Base-by-base conservation (phyloP, 2,888 invertebrate species). In the Scrobipalpa atriplicella region DNA sequence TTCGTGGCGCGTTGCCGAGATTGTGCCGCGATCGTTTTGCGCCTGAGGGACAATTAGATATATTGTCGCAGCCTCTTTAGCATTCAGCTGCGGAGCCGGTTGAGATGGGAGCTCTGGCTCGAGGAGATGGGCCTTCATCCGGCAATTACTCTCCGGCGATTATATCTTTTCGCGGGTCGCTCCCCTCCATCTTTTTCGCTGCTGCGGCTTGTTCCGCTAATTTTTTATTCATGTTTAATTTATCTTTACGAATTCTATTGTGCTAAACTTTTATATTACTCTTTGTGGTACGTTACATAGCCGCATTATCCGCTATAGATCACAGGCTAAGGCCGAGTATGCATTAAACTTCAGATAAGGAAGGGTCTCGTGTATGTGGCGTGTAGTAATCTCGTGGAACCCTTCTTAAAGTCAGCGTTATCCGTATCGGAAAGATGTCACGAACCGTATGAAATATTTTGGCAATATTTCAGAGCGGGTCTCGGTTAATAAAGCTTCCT, bases 21-120 rank as follows among this genome's bases (percentile, higher is more conserved):
- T 75, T 75, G 75, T 78, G 64, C 66, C 75, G 68, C 69, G 66
- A 69, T 70, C 69, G 73, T 66, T 69, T 69, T 71, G 70, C 70
- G 73, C 72, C 72, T 66, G 72, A 77, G 77, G 74, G 76, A 77
- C 78, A 77, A 77, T 81, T 80, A 82, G 76, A 77, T 80, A 78
- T 79, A 79, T 79, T 85, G 81, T 82, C 83, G 83, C 84, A 84
- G 81, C 75, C 78, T 84, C 79, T 80, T 83, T 83, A 82, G 75
- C 81, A 82, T 83, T 83, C 82, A 79, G 75, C 77, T 77, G 81
- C 77, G 77, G 77, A 74, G 69, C 64, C 65, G 58, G 52, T 10
- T 29, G 47, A 56, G 64, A 63, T 66, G 63, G 47, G 21, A 60
- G 18, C 38, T 19, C 13, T 47, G 54, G 38, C 47, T 39, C 29